Conservation (phyloP, 2,113 vertebrate genomes). For the Blennius ocellaris region DNA sequence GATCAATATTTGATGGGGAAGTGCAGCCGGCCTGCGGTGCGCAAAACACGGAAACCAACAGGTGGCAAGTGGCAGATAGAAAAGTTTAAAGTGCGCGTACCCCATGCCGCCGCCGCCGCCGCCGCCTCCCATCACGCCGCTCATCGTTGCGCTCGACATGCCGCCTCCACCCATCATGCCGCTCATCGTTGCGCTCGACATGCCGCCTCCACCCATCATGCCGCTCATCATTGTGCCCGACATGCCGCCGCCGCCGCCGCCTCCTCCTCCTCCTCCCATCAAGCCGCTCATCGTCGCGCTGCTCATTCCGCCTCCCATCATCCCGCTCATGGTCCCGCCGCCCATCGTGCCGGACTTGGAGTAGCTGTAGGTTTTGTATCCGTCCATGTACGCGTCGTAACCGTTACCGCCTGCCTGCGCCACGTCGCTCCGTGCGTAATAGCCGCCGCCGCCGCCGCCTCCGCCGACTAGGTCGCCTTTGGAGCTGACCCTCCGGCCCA, state of each 20-base stretch:
- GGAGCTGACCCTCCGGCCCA: conserved; percentile 37
- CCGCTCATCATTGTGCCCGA: conserved; percentile 5
- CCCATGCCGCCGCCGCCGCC: too few relatives aligned
- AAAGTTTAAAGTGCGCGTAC: too few relatives aligned
- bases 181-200: not conserved
- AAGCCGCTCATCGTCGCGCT: conserved; percentile 1
- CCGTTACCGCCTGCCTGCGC: conserved; percentile 70
- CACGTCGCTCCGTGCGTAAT: conserved; percentile 68
- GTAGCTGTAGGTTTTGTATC: conserved; percentile 41
- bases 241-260: too few relatives aligned
- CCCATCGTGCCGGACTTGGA: conserved; percentile 25
- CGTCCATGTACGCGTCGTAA: conserved; percentile 61
- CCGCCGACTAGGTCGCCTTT: conserved; percentile 59
- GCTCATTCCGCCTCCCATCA: conserved; percentile 8
- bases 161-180: conserved; percentile 8
- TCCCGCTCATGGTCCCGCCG: conserved; percentile 37
- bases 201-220: not conserved
- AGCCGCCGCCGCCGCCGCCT: not conserved
- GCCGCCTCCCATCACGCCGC: conserved; percentile 11
- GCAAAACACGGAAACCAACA: conserved; percentile 13
- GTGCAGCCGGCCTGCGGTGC: not conserved
- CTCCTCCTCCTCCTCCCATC: too few relatives aligned
- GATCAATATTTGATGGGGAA: conserved; percentile 51
- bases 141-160: not conserved
- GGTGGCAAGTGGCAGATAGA: conserved; percentile 7